Percentiles rank a stretch among this genome's conserved stretches.
Evolutionary conservation across 1,140 invertebrate species (phyloP).

Genomic region (Drosophila lini): DNA sequence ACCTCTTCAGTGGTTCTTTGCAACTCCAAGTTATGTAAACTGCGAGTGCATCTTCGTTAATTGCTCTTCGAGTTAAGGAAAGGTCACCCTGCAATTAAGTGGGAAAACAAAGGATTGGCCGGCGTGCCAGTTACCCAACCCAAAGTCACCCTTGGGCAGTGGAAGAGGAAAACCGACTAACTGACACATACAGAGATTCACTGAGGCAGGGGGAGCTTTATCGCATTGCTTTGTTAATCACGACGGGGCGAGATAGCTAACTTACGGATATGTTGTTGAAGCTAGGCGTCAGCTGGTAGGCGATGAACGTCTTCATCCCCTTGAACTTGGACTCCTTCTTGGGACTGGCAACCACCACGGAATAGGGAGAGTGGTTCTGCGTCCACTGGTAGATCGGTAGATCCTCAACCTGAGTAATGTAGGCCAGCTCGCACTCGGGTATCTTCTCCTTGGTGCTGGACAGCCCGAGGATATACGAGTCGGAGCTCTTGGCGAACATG

Average conservation of each 20-base stretch:
- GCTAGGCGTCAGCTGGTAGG: conserved; percentile 97
- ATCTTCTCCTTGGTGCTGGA: conserved; percentile 89
- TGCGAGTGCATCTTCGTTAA: not conserved
- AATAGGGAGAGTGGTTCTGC: conserved; percentile 89
- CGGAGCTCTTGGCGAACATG: conserved; percentile 91
- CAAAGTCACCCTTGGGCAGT: conserved; percentile 24
- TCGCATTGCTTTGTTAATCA: conserved; percentile 57
- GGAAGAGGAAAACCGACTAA: conserved; percentile 5
- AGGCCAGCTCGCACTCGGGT: conserved; percentile 91
- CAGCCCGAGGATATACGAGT: conserved; percentile 93
- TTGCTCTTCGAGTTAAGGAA: conserved; percentile 8
- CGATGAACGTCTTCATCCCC: conserved; percentile 98
- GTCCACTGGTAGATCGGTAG: conserved; percentile 89
- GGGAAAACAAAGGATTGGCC: conserved; percentile 13
- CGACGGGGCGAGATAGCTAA: conserved; percentile 28
- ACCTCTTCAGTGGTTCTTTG: not conserved
- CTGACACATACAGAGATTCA: conserved; percentile 11
- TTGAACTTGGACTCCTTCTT: conserved; percentile 99
- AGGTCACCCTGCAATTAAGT: conserved; percentile 12
- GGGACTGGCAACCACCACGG: conserved; percentile 95
- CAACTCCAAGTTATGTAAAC: conserved; percentile 12
- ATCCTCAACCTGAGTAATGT: conserved; percentile 89
- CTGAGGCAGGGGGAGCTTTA: conserved; percentile 25
- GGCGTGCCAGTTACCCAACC: conserved; percentile 1
- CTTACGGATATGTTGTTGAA: conserved; percentile 96